phyloP scores from a whole-genome alignment of 2,113 vertebrate genomes.

The Tauraco erythrolophus region DNA sequence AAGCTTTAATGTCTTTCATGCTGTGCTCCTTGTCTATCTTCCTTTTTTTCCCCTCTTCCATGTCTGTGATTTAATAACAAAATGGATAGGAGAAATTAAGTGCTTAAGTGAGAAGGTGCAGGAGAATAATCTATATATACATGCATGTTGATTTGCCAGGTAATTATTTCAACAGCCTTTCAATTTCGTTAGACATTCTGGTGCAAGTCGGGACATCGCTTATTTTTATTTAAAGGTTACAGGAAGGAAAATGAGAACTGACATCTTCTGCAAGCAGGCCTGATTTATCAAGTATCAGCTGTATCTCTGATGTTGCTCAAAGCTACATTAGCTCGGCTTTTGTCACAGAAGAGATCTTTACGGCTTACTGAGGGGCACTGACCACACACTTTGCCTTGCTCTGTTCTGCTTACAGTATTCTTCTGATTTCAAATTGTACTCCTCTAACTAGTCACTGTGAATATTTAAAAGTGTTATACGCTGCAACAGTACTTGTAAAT shows the following conservation, averaged over 20 bases:
- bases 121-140: background rate
- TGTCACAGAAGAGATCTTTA: background rate
- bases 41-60: background rate
- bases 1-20: background rate
- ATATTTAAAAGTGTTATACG: background rate
- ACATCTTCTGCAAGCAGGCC: background rate
- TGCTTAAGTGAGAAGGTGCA: background rate
- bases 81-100: background rate
- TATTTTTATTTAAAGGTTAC: constrained; percentile 38
- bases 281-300: background rate
- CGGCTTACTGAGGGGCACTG: background rate
- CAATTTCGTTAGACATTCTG: constrained; percentile 42
- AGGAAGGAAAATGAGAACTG: constrained; percentile 34
- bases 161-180: constrained; percentile 41
- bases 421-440: background rate
- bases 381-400: background rate
- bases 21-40: background rate
- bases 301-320: background rate
- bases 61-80: background rate
- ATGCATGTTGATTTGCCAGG: background rate
- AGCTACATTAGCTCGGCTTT: background rate
- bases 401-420: background rate
- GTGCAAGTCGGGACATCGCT: constrained; percentile 14
- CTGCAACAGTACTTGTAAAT: background rate
- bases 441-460: background rate